A percentile compares a stretch with the other conserved stretches of the same genome.
These are phyloP conservation scores for Carassius auratus DNA, from an alignment of 2,113 vertebrate genomes.

Conservation along the genomic window DNA sequence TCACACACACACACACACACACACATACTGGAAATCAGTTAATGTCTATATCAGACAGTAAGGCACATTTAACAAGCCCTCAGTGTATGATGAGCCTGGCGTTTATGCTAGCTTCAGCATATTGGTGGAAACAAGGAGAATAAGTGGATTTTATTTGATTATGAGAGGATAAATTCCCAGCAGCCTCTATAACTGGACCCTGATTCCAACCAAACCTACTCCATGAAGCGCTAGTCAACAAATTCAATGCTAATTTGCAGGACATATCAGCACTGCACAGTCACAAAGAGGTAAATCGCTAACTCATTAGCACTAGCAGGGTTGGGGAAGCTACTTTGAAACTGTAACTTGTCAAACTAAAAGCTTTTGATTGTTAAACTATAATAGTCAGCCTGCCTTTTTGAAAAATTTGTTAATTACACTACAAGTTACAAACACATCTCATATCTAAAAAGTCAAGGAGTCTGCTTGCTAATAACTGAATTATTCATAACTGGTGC, in stretches of 20 bases:
- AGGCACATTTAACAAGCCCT: conserved; percentile 31
- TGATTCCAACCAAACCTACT: conserved; percentile 5
- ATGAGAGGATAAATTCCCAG: conserved; percentile 6
- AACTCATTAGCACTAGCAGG: not conserved
- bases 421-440: not conserved
- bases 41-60: conserved; percentile 41
- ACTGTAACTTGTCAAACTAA: conserved; percentile 5
- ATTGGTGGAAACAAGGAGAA: conserved; percentile 20
- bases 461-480: not conserved
- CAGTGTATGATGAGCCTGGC: conserved; percentile 19
- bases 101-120: conserved; percentile 28
- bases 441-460: not conserved
- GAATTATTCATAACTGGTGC: not conserved
- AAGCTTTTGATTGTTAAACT: not conserved
- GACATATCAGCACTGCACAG: not conserved
- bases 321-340: not conserved
- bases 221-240: not conserved
- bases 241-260: not conserved
- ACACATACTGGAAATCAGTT: conserved; percentile 43
- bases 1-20: not conserved
- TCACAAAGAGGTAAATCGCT: not conserved
- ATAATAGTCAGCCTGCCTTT: not conserved
- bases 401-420: not conserved
- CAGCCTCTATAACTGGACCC: conserved; percentile 1
- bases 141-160: conserved; percentile 30